Conservation (phyloP, 1,140 invertebrate genomes). For the Parapsyche elsis region DNA sequence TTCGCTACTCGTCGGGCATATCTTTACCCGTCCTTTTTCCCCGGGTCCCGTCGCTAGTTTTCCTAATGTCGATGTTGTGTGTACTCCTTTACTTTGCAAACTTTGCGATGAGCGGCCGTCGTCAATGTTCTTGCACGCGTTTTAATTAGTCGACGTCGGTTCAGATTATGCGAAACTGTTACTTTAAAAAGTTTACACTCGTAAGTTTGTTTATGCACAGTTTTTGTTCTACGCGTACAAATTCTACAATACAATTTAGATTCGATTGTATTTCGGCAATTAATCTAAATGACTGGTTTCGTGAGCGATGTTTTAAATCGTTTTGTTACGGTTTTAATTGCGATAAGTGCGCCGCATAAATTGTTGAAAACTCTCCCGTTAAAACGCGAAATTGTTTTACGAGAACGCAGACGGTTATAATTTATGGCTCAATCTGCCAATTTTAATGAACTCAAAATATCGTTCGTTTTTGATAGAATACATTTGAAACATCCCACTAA, state of each 20-base stretch:
- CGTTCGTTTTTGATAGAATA: background rate
- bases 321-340: slow-evolving; percentile 40
- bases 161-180: too few species aligned
- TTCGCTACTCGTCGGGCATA: background rate
- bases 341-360: slow-evolving; percentile 35
- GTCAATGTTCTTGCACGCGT: too few species aligned
- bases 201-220: too few species aligned
- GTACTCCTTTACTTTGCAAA: background rate
- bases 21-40: slow-evolving; percentile 28
- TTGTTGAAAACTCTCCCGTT: slow-evolving; percentile 7
- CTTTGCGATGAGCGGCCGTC: background rate
- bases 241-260: background rate
- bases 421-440: slow-evolving; percentile 29
- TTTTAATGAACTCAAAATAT: slow-evolving; percentile 24
- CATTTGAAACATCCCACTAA: background rate
- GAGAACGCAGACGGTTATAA: background rate
- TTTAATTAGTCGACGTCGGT: too few species aligned
- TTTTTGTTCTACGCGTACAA: background rate
- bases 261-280: background rate
- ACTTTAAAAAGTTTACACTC: too few species aligned
- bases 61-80: slow-evolving; percentile 6
- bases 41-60: slow-evolving; percentile 17
- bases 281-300: slow-evolving; percentile 15
- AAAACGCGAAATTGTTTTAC: slow-evolving; percentile 16
- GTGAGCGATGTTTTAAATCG: slow-evolving; percentile 11